These are phyloP conservation scores for Rhinella marina DNA, from an alignment of 2,797 vertebrate species.

Conservation along the genomic window DNA sequence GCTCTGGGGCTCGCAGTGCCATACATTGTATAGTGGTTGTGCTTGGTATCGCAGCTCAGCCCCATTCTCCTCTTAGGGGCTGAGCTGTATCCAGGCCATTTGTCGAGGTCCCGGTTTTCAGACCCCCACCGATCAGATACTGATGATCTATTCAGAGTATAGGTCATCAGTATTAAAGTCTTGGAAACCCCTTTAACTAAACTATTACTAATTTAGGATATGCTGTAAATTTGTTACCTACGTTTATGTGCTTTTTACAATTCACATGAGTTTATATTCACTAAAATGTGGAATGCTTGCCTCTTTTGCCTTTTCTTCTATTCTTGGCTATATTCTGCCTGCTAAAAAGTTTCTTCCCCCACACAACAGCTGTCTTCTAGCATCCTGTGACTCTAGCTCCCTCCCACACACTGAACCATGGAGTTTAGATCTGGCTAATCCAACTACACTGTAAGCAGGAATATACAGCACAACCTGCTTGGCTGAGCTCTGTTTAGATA, in stretches of 20 bases:
- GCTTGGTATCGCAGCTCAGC: too few species aligned
- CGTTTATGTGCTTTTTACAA: background rate
- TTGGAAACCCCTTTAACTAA: background rate
- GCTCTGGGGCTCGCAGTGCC: too few species aligned
- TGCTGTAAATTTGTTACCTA: background rate
- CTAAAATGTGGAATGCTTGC: background rate
- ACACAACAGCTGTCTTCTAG: conserved; percentile 42
- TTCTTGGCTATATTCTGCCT: conserved; percentile 35
- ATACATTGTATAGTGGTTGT: too few species aligned
- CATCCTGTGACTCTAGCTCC: conserved; percentile 48
- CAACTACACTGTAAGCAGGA: conserved; percentile 18
- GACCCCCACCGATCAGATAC: too few species aligned
- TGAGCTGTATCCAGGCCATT: too few species aligned
- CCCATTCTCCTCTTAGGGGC: too few species aligned
- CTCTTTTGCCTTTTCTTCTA: conserved; percentile 23
- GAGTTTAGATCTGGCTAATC: conserved; percentile 36
- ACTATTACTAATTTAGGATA: background rate
- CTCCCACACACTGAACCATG: conserved; percentile 48
- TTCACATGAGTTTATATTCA: background rate
- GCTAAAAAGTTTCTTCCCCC: conserved; percentile 44
- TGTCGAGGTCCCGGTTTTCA: too few species aligned
- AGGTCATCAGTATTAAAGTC: too few species aligned
- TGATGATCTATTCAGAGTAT: too few species aligned
- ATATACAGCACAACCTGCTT: background rate
- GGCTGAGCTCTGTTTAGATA: background rate